phyloP scores from a whole-genome alignment of 2,113 vertebrate genomes.

The Penelope pileata region DNA sequence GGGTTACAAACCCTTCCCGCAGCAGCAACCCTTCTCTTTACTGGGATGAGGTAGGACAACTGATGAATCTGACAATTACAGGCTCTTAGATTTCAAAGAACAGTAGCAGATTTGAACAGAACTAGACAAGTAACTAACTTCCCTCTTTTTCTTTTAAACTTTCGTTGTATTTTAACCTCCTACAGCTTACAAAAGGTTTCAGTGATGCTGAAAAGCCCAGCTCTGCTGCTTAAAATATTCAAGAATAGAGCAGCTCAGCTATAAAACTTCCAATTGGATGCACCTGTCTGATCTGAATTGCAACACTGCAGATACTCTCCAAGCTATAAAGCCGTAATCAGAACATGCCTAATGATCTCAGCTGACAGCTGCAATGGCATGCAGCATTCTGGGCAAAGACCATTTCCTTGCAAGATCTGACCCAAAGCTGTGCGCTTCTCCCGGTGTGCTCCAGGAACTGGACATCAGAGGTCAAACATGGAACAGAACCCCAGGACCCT shows the following conservation, averaged over 20 bases:
- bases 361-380: not conserved
- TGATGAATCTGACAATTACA: not conserved
- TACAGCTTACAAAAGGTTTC: not conserved
- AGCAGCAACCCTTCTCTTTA: not conserved
- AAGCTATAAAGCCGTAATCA: not conserved
- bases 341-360: not conserved
- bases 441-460: not conserved
- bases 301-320: not conserved
- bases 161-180: not conserved
- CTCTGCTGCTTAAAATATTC: not conserved
- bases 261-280: not conserved
- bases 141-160: not conserved
- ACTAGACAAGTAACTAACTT: not conserved
- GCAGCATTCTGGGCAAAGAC: not conserved
- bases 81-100: not conserved
- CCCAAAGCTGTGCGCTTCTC: not conserved
- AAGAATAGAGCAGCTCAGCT: not conserved
- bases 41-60: not conserved
- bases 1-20: not conserved
- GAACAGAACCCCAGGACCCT: not conserved
- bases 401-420: not conserved
- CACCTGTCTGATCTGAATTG: slow-evolving; percentile 1
- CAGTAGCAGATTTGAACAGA: not conserved
- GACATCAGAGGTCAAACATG: not conserved
- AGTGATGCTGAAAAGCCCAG: not conserved